phyloP scores from a whole-genome alignment of 2,888 invertebrate species.

The Argyra leucocephala region DNA sequence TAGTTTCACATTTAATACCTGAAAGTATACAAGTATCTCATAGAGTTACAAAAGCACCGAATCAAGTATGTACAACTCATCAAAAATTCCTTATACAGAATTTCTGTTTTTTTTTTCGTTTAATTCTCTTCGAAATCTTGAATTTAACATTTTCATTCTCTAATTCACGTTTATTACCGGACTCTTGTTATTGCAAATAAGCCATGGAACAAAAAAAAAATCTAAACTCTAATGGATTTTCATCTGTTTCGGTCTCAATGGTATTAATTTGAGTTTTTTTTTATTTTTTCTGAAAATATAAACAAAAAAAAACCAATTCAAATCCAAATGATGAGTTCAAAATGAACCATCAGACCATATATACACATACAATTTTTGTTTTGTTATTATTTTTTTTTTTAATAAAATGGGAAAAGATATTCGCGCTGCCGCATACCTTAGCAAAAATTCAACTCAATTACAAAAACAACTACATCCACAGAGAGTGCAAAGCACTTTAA shows the following conservation, averaged over 20 bases:
- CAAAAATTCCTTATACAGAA: neutral
- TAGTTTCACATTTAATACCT: neutral
- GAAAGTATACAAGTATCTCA: too few species aligned
- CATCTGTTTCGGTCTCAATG: constrained; percentile 1
- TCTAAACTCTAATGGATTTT: neutral
- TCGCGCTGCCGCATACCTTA: neutral
- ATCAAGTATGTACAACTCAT: too few species aligned
- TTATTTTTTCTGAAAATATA: neutral
- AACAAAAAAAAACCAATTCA: neutral
- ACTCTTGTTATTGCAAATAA: neutral
- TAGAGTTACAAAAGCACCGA: too few species aligned
- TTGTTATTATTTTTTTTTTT: too few species aligned
- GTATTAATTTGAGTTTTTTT: neutral
- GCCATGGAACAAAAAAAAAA: neutral
- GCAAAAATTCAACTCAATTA: too few species aligned
- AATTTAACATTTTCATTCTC: neutral
- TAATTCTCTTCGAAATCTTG: neutral
- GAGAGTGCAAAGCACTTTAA: too few species aligned
- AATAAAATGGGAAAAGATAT: neutral
- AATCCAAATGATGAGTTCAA: neutral
- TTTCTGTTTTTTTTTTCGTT: neutral
- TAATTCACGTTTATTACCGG: neutral
- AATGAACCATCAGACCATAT: constrained; percentile 2
- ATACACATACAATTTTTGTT: neutral
- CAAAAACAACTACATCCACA: too few species aligned